Evolutionary conservation across 1,140 invertebrate genomes (phyloP), one percentile per base, ranked within the genome.

Genomic region (Heliconius congener): DNA sequence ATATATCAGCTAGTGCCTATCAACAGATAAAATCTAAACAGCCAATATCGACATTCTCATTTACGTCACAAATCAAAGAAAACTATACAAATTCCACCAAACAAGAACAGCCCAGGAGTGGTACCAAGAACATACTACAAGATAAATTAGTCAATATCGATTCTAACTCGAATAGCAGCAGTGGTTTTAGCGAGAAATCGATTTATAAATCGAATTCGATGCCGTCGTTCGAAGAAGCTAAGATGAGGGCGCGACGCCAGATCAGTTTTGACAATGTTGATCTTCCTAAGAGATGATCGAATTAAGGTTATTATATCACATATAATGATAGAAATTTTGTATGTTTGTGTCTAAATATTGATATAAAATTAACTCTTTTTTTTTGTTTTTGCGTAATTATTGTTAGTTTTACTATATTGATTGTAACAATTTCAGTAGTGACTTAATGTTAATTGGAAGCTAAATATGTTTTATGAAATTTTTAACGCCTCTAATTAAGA

Each of bases 81-180:
- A 95, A 95, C 83, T 86, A 71, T 16, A 37, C 34, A 9, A 78
- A 82, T 11, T 81, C 86, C 1, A 80, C 83, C 1, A 93, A 89
- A 81, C 85, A 85, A 13, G 92, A 94, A 37, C 84, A 83, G 70
- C 86, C 88, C 0, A 89, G 87, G 52, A 91, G 88, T 66, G 80
- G 79, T 8, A 85, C 89, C 1, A 95, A 95, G 79, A 95, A 93
- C 71, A 90, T 95, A 73, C 80, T 95, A 34, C 94, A 95, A 86
- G 94, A 95, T 81, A 95, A 95, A 87, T 80, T 93, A 80, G 87
- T 95, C 2, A 95, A 95, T 82, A 91, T 95, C 52, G 93, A 95
- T 55, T 81, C 81, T 8, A 94, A 90, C 52, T 93, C 93, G 0
- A 93, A 91, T 72, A 90, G 89, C 60, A 91, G 90, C 66, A 89